Base-by-base conservation (phyloP, 2,113 vertebrate genomes). In the Ursus arctos region DNA sequence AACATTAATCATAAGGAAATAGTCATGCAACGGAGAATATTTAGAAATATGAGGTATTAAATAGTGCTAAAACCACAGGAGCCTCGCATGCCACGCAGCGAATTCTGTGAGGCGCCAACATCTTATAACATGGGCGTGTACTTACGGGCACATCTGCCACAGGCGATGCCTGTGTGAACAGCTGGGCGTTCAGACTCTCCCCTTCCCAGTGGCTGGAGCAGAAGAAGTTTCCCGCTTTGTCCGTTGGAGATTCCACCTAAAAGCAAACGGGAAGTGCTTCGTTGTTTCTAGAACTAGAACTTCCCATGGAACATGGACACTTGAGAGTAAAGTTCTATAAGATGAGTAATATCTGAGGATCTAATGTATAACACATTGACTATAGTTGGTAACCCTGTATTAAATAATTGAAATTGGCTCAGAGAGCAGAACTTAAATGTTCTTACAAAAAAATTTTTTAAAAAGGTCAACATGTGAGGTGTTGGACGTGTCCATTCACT, bases 161-260 rank as follows among this genome's bases (percentile, higher is more conserved):
- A 4, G 99, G n/a, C n/a, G 99, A 99, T 0, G 97, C 98, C 21
- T 99, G 99, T 22, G 99, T 98, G 96, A 99, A 99, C 96, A 99
- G 99, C 98, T 99, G 99, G 47, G 99, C 97, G 87, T 99, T 99
- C 79, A 99, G 99, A 86, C 98, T 99, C 97, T 99, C 99, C 87
- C 98, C 99, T 98, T 99, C 99, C 99, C 99, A 99, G 97, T 99
- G 99, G 98, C 93, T 99, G 0, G 98, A 99, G 76, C 98, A 99
- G 97, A 99, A 99, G 94, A 99, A 99, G 13, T 99, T 99, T 96
- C 99, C 99, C n/a, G 98, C 96, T 98, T 99, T 99, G 96, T 99
- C 99, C 88, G 99, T 99, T 18, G 99, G 99, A 31, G 99, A 99
- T 94, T 99, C 99, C 95, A 99, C 99, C 99, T 99, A 95, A 97